A percentile compares a stretch with the other conserved stretches of the same genome.
phyloP scores from a whole-genome alignment of 2,888 invertebrate species.

The Drosophila greeni region DNA sequence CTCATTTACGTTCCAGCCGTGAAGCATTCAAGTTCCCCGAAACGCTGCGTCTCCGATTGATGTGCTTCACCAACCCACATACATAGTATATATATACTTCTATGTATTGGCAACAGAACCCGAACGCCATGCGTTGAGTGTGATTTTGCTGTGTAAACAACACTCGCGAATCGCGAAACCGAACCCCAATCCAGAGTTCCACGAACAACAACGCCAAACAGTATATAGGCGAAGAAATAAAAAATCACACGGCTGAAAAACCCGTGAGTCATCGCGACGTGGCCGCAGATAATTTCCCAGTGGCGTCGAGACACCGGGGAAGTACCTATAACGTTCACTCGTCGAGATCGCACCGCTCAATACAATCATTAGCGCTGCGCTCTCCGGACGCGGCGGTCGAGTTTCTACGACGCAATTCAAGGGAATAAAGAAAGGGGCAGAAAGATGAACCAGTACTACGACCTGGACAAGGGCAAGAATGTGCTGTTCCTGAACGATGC shows the following conservation, averaged over 20 bases:
- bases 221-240: constrained; percentile 19
- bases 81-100: constrained; percentile 1
- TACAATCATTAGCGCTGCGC: constrained; percentile 53
- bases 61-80: not conserved
- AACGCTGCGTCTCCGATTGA: constrained; percentile 1
- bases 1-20: constrained; percentile 50
- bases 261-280: constrained; percentile 69
- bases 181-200: constrained; percentile 29
- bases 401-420: constrained; percentile 39
- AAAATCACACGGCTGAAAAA: constrained; percentile 66
- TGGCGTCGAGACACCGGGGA: constrained; percentile 58
- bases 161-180: constrained; percentile 13
- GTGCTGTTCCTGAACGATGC: constrained; percentile 67
- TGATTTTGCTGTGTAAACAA: constrained; percentile 58
- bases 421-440: constrained; percentile 1
- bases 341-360: constrained; percentile 30
- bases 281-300: constrained; percentile 44
- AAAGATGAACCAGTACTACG: constrained; percentile 64
- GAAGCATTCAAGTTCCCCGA: constrained; percentile 36
- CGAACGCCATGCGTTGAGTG: constrained; percentile 12
- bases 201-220: constrained; percentile 25
- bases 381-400: constrained; percentile 36
- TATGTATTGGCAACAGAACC: constrained; percentile 14
- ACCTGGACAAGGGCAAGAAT: constrained; percentile 71
- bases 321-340: constrained; percentile 55